phyloP scores from a whole-genome alignment of 1,140 invertebrate genomes.

The Achroia grisella region DNA sequence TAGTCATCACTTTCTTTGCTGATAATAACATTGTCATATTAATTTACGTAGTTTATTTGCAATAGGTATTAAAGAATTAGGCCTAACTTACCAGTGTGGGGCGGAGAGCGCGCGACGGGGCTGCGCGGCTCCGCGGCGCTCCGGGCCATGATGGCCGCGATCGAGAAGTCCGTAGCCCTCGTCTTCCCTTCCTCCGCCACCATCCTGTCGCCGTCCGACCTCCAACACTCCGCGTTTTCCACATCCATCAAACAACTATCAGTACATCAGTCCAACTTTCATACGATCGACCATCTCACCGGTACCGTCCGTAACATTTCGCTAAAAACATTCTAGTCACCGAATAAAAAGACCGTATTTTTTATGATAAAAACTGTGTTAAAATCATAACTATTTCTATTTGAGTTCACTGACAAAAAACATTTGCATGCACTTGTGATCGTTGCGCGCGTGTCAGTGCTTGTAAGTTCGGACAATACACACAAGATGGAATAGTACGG shows the following conservation, averaged over 20 bases:
- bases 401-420: no score
- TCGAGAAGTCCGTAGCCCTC: slow-evolving; percentile 91
- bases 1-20: no score
- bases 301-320: slow-evolving; percentile 45
- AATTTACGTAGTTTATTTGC: not conserved
- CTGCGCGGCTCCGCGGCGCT: slow-evolving; percentile 76
- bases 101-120: slow-evolving; percentile 47
- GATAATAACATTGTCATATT: slow-evolving; percentile 3
- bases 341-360: not conserved
- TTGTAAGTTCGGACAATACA: slow-evolving; percentile 10
- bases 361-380: no score
- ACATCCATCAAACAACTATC: slow-evolving; percentile 60
- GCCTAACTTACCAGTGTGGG: slow-evolving; percentile 57
- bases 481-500: slow-evolving; percentile 53
- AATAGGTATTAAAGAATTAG: slow-evolving; percentile 22
- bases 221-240: slow-evolving; percentile 57
- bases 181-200: slow-evolving; percentile 73
- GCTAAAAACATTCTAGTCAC: not conserved
- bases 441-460: slow-evolving; percentile 4
- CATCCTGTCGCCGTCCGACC: slow-evolving; percentile 73
- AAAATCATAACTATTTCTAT: no score
- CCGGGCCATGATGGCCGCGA: slow-evolving; percentile 93
- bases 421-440: not conserved
- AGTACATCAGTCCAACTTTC: slow-evolving; percentile 22
- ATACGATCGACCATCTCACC: slow-evolving; percentile 31